A percentile compares a stretch with the other conserved stretches of the same genome.
phyloP scores from a whole-genome alignment of 2,113 vertebrate genomes.

The Sula dactylatra region DNA sequence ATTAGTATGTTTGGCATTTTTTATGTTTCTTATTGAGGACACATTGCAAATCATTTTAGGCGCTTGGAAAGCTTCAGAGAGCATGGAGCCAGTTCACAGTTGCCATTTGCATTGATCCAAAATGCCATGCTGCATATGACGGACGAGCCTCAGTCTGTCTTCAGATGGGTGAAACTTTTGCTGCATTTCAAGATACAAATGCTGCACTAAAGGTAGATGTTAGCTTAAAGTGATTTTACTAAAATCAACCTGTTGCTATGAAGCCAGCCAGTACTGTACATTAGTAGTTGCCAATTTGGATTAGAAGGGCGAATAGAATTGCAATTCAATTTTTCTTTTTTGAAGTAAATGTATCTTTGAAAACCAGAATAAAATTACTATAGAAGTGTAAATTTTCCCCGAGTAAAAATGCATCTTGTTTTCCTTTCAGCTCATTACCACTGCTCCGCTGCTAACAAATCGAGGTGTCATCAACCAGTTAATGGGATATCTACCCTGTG shows the following conservation, averaged over 20 bases:
- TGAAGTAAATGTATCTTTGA: neutral
- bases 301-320: no score
- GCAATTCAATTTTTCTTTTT: neutral
- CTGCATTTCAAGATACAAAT: constrained; percentile 81
- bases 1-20: neutral
- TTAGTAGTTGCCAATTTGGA: neutral
- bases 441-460: constrained; percentile 75
- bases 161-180: constrained; percentile 76
- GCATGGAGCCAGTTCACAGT: constrained; percentile 81
- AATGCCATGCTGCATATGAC: constrained; percentile 69
- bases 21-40: neutral
- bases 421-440: constrained; percentile 70
- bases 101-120: constrained; percentile 67
- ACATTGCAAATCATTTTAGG: constrained; percentile 61
- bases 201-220: constrained; percentile 76
- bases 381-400: neutral
- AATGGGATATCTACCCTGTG: constrained; percentile 73
- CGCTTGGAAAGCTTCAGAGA: constrained; percentile 75
- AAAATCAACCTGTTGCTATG: neutral
- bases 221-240: neutral
- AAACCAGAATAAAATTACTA: neutral
- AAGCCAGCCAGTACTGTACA: neutral
- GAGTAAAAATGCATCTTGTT: neutral
- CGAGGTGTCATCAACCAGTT: constrained; percentile 79
- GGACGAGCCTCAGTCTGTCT: constrained; percentile 77